Evolutionary conservation across 2,888 invertebrate species (phyloP), one percentile per base, ranked within the genome.

Genomic region (Aromia moschata): DNA sequence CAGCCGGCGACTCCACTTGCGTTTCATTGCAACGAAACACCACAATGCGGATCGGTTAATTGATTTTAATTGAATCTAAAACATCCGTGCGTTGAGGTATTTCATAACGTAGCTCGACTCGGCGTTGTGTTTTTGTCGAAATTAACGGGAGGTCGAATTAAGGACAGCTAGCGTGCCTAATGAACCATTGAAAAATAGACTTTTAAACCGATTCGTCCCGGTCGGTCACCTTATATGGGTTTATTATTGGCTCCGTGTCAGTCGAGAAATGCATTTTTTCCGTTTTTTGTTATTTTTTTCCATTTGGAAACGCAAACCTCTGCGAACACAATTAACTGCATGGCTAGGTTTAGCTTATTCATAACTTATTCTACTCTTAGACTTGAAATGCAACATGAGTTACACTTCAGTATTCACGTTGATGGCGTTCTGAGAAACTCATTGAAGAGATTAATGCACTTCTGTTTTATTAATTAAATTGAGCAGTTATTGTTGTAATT

Each of bases 101-200:
- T 54, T 36, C 54, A 36, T n/a, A 53, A 36, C 44, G 54, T 15
- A 52, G 9, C 20, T 54, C 7, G n/a, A n/a, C n/a, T n/a, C n/a
- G n/a, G n/a, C n/a, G 18, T 30, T 18, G 37, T 25, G 40, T 44
- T 57, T 57, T 49, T 57, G 36, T 44, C 5, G 51, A 38, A 44
- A 44, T 57, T 57, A 57, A 57, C 57, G 57, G 57, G 43, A 57
- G 57, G n/a, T 30, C 14, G 44, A 57, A 41, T 44, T 40, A 57
- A 52, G 51, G 12, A 52, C 52, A 57, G 44, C 36, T 51, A 49
- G 51, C 57, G 51, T 51, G 45, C 12, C 57, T 52, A 57, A 57
- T 57, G 44, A 41, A 52, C 44, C 57, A 45, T 57, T 44, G 51
- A 57, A 52, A 52, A 57, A 57, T 57, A 51, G 25, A 51, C 57